These are phyloP conservation scores for Intellagama lesueurii DNA, from an alignment of 2,797 vertebrate genomes.

Conservation along the genomic window DNA sequence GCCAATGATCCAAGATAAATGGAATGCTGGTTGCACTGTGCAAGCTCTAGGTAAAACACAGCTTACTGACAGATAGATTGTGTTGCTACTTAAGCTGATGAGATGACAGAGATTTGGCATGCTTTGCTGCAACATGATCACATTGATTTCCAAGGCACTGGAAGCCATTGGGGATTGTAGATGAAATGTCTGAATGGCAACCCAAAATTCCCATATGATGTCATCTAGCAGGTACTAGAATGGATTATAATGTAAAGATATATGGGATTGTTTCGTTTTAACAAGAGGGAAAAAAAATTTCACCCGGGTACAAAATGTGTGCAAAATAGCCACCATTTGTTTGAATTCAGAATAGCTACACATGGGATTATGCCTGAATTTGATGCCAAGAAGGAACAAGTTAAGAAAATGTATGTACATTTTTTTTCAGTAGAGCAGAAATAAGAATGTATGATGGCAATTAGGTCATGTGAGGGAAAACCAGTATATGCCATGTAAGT, in stretches of 20 bases:
- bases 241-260: constrained; percentile 21
- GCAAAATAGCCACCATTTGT: neutral
- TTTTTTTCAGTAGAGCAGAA: neutral
- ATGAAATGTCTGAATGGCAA: constrained; percentile 28
- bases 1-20: too few species aligned
- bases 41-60: neutral
- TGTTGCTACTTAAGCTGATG: neutral
- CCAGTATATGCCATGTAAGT: too few species aligned
- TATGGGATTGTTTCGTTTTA: constrained; percentile 16
- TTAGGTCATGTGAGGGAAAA: too few species aligned
- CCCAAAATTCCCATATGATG: constrained; percentile 20
- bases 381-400: neutral
- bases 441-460: neutral
- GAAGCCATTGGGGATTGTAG: neutral
- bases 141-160: constrained; percentile 12
- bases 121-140: constrained; percentile 26
- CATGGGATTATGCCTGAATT: neutral
- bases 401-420: neutral
- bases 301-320: neutral
- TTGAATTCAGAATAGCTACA: neutral
- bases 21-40: neutral
- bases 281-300: neutral
- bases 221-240: constrained; percentile 6
- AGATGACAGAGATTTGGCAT: constrained; percentile 34
- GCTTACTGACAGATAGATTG: neutral